Percentiles rank a stretch among this genome's conserved stretches.
phyloP scores from a whole-genome alignment of 1,140 invertebrate species.

The Dryas iulia region DNA sequence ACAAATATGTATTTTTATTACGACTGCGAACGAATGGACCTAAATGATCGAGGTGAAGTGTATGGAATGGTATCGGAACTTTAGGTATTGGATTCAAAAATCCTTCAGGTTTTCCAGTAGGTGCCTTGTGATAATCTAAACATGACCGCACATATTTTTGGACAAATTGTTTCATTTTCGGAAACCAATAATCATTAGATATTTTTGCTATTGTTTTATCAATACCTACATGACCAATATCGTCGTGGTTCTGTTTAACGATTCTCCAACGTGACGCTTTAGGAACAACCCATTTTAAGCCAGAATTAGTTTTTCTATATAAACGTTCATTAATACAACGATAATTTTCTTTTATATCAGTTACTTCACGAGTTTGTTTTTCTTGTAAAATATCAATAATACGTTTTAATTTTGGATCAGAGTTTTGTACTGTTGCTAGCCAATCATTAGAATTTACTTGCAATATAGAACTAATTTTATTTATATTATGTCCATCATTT shows the following conservation, averaged over 20 bases:
- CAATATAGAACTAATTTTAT: neutral
- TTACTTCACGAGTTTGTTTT: neutral
- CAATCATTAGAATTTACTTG: neutral
- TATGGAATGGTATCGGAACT: constrained; percentile 4
- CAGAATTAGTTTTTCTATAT: neutral
- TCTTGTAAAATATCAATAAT: neutral
- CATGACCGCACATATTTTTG: constrained; percentile 5
- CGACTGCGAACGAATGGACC: constrained; percentile 8
- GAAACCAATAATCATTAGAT: constrained; percentile 5
- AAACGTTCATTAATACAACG: neutral
- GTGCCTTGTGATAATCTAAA: neutral
- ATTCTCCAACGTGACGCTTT: constrained; percentile 19
- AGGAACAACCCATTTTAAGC: constrained; percentile 27
- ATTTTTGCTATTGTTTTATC: constrained; percentile 38
- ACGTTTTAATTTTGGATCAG: neutral
- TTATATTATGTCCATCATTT: no score
- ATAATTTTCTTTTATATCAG: neutral
- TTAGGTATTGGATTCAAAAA: constrained; percentile 14
- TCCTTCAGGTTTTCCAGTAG: neutral
- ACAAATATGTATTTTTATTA: neutral
- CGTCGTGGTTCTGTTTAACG: constrained; percentile 36
- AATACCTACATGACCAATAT: constrained; percentile 36
- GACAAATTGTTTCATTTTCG: constrained; percentile 10
- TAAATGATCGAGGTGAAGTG: constrained; percentile 6
- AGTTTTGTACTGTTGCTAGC: neutral